Evolutionary conservation across 2,888 invertebrate genomes (phyloP), one percentile per base, ranked within the genome.

Genomic region (Panzeria rudis): DNA sequence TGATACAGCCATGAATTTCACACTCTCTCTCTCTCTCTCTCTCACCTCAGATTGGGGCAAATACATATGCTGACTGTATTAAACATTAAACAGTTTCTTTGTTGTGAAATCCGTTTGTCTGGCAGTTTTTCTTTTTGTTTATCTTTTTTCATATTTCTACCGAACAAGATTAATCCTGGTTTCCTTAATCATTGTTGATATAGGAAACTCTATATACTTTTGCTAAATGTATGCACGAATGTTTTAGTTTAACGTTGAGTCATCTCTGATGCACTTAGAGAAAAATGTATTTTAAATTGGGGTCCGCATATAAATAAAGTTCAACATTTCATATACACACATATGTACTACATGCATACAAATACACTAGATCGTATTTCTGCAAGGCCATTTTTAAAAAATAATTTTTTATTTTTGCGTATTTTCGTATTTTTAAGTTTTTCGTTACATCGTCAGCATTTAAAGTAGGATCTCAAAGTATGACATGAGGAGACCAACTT

Each of bases 111-210:
- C 66, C 20, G 32, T 66, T 66, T 38, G 66, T 69, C 59, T 68
- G 62, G 23, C 13, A 47, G 5, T 38, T 17, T 72, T 44, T 15
- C 17, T 75, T 50, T 44, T 61, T 75, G 23, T 68, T 81, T 62
- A 69, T 59, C 56, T 66, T 20, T 73, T 77, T 71, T 0, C 8
- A 56, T 54, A 71, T 54, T 79, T 32, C 62, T 79, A 71, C 62
- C 62, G 44, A 69, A 75, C 75, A 81, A 61, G 75, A 75, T 75
- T 76, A 82, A 76, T 82, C 75, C 75, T 75, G 75, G n/a, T n/a
- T 50, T 75, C 61, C 50, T 35, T 17, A 68, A 68, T 13, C 23
- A 9, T 62, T 72, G 2, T 73, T 29, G 20, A 32, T 71, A 59
- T 50, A 61, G 23, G n/a, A 76, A 52, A 32, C 64, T 59, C 29